Base-by-base conservation (phyloP, 2,797 vertebrate species). In the Coccyzus lansbergi region DNA sequence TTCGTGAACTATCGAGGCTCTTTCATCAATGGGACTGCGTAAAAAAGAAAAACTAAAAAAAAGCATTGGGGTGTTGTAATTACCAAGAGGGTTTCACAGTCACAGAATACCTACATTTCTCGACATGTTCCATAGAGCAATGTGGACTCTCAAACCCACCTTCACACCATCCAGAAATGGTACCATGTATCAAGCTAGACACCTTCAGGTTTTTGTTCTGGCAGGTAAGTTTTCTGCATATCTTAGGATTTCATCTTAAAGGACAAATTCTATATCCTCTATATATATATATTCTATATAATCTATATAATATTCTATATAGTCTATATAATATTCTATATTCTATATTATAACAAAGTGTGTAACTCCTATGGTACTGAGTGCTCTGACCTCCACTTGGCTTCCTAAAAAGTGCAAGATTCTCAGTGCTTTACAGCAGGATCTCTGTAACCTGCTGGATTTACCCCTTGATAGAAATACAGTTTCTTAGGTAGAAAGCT, bases 31-130 rank as follows among this genome's bases (percentile, higher is more conserved):
- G 6, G 4, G 14, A 40, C 65, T 42, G 25, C 14, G 25, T 58
- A 74, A 90, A 92, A 63, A 19, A 76, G 38, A n/a, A 87, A 94
- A 92, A 89, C 31, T 33, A 29, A 86, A 20, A 46, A 46, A 91
- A 79, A 3, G 3, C 22, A 71, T 53, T 5, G 22, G 26, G 19
- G 21, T 31, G 20, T 42, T 60, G 10, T 34, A 68, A 60, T 46
- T 64, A 26, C 25, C 33, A 56, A 63, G 52, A 28, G n/a, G 85
- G 13, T 60, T 76, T 68, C 59, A 78, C 51, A 67, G 51, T 44
- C 1, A 4, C 20, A 48, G 52, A 55, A 36, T 12, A 60, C 3
- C 40, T 48, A 13, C 4, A 0, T 13, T 91, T 51, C 53, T 60
- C 18, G 8, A 11, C 42, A 28, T 2, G 0, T 60, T 74, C 34